phyloP scores from a whole-genome alignment of 2,113 vertebrate species.

The Pelusios castaneus region DNA sequence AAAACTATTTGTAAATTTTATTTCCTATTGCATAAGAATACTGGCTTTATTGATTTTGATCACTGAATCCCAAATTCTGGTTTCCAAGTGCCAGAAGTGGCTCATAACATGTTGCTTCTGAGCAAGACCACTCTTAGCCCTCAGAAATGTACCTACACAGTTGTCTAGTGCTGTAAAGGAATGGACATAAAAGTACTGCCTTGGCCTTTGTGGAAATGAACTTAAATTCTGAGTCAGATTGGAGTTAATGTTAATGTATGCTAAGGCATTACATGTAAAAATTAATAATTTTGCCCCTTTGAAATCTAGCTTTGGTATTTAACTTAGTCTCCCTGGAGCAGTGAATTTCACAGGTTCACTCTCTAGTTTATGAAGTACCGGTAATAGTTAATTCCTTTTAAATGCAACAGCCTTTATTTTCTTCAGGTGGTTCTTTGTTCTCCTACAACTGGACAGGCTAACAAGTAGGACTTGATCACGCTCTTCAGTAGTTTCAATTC shows the following conservation, averaged over 20 bases:
- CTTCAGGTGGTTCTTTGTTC: background rate
- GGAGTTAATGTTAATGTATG: background rate
- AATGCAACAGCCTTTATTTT: background rate
- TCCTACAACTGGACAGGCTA: background rate
- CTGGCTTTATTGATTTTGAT: background rate
- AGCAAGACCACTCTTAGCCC: background rate
- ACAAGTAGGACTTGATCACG: background rate
- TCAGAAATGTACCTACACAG: rapidly evolving
- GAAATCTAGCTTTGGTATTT: background rate
- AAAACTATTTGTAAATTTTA: background rate
- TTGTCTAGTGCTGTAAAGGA: background rate
- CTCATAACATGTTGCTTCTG: background rate
- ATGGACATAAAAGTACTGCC: background rate
- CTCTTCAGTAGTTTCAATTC: background rate
- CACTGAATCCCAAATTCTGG: background rate
- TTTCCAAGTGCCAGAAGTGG: background rate
- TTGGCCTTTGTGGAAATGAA: background rate
- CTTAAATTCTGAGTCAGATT: background rate
- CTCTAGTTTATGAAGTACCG: background rate
- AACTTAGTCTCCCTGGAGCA: background rate
- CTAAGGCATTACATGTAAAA: background rate
- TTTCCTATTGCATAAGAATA: background rate
- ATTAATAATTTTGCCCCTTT: background rate
- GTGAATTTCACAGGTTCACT: background rate
- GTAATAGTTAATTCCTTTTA: background rate